These are phyloP conservation scores for Araneus ventricosus DNA, from an alignment of 1,140 invertebrate genomes.

Conservation along the genomic window DNA sequence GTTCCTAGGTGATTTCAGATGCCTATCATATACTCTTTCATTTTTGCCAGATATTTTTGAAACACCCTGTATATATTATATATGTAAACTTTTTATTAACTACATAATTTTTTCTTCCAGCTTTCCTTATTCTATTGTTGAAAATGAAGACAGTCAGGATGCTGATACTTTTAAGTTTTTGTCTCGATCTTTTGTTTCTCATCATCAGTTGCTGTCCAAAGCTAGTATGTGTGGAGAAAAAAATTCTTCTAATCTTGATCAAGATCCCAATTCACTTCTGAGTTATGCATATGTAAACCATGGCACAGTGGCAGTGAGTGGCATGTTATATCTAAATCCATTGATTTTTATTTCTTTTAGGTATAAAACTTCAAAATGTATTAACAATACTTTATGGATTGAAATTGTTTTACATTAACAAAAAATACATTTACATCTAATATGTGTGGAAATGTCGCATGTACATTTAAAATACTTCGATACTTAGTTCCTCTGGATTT, in stretches of 20 bases:
- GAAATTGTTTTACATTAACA: too few species aligned
- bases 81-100: neutral
- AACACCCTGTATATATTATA: too few species aligned
- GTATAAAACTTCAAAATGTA: too few species aligned
- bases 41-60: too few species aligned
- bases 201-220: constrained; percentile 58
- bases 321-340: neutral
- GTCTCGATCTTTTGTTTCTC: constrained; percentile 20
- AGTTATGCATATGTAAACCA: constrained; percentile 80
- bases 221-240: constrained; percentile 58
- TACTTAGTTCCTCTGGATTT: too few species aligned
- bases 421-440: too few species aligned
- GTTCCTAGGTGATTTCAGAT: too few species aligned
- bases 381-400: too few species aligned
- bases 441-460: too few species aligned
- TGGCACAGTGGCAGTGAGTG: constrained; percentile 79
- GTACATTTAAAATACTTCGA: too few species aligned
- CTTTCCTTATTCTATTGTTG: constrained; percentile 17
- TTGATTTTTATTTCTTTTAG: too few species aligned
- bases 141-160: constrained; percentile 8
- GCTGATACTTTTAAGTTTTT: constrained; percentile 36
- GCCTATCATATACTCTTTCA: too few species aligned
- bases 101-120: constrained; percentile 8
- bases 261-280: constrained; percentile 77
- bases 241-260: neutral